Percentiles rank a stretch among this genome's conserved stretches.
These are phyloP conservation scores for Anisognathus igniventris DNA, from an alignment of 2,797 vertebrate species.

Conservation along the genomic window DNA sequence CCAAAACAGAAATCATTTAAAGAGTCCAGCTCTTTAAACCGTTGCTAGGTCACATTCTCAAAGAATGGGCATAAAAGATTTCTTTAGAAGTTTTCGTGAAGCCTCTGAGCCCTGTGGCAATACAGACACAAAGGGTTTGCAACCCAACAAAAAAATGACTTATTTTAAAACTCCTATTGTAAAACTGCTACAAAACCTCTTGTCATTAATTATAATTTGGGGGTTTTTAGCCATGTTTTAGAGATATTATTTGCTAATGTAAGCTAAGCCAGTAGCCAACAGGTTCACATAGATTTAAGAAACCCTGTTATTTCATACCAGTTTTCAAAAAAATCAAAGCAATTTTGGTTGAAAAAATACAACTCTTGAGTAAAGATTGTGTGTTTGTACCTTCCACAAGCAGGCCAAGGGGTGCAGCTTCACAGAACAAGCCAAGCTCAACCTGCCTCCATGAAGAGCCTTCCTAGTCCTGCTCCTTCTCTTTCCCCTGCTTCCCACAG, in stretches of 20 bases:
- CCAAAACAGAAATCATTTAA: background rate
- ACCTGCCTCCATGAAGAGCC: background rate
- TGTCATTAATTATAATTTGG: background rate
- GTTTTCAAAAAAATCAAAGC: background rate
- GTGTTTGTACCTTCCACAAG: background rate
- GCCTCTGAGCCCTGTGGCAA: background rate
- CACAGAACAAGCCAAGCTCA: background rate
- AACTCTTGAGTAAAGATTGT: background rate
- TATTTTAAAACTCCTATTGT: background rate
- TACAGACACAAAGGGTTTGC: background rate
- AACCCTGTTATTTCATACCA: background rate
- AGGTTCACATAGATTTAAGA: background rate
- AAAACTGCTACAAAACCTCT: background rate
- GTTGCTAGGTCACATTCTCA: conserved; percentile 1
- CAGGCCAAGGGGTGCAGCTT: background rate
- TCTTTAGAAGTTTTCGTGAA: background rate
- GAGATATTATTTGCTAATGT: background rate
- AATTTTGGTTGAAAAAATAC: background rate
- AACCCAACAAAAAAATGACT: background rate
- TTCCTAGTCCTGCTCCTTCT: background rate
- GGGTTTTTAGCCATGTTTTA: background rate
- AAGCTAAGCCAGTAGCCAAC: background rate
- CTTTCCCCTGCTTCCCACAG: no score
- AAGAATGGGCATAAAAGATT: background rate
- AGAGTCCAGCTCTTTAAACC: background rate